A percentile compares a stretch with the other conserved stretches of the same genome.
These are phyloP conservation scores for Maccullochella peelii DNA, from an alignment of 2,113 vertebrate genomes.

Conservation along the genomic window DNA sequence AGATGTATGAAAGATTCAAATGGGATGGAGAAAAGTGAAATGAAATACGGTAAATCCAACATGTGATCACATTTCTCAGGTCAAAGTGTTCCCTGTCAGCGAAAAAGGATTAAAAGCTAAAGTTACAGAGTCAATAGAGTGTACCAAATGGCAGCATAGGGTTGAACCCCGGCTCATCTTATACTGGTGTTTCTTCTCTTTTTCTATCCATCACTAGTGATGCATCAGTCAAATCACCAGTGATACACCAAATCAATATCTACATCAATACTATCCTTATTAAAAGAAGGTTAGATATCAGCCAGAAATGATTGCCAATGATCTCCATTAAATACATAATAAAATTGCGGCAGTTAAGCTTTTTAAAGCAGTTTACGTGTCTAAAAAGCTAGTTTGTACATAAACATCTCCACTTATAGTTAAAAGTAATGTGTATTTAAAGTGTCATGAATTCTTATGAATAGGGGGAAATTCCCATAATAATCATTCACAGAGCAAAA, in stretches of 20 bases:
- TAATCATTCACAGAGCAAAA: too few relatives aligned
- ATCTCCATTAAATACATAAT: too few relatives aligned
- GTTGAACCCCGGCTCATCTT: not conserved
- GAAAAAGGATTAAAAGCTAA: conserved; percentile 5
- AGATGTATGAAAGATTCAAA: conserved; percentile 19
- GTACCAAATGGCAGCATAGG: not conserved
- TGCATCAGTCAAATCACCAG: not conserved
- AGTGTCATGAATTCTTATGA: too few relatives aligned
- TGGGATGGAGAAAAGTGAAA: not conserved
- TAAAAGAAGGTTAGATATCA: not conserved
- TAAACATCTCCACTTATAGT: too few relatives aligned
- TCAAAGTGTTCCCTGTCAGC: not conserved
- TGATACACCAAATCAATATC: not conserved
- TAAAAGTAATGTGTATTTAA: too few relatives aligned
- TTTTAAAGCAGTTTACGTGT: too few relatives aligned
- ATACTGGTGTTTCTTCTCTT: not conserved
- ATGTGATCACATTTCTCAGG: conserved; percentile 10
- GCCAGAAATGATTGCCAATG: not conserved
- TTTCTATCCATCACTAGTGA: not conserved
- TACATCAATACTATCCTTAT: not conserved
- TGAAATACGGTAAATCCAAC: not conserved
- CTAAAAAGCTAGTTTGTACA: too few relatives aligned
- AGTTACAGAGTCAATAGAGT: not conserved
- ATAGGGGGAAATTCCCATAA: too few relatives aligned
- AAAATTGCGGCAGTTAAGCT: too few relatives aligned